phyloP scores from a whole-genome alignment of 2,888 invertebrate genomes.

The Chaetogeoica ovagalla region DNA sequence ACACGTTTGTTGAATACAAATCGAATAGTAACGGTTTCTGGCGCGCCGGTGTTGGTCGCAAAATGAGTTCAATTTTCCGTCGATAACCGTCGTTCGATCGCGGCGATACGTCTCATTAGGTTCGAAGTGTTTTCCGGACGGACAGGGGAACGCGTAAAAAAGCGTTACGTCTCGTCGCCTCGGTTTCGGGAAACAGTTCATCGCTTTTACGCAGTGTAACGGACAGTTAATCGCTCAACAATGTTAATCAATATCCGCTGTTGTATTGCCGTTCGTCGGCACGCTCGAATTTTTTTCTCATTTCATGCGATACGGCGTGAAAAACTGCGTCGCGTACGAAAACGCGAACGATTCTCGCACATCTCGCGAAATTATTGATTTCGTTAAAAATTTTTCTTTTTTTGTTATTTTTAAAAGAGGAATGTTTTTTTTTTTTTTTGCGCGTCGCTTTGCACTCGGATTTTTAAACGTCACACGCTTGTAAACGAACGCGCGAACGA shows the following conservation, averaged over 20 bases:
- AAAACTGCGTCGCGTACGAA: too few species aligned
- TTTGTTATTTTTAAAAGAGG: too few species aligned
- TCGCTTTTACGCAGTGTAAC: conserved; percentile 7
- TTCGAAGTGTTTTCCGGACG: background rate
- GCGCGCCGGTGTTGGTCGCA: too few species aligned
- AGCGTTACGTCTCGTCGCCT: conserved; percentile 22
- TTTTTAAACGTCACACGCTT: too few species aligned
- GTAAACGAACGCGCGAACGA: too few species aligned
- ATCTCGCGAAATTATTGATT: too few species aligned
- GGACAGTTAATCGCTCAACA: conserved; percentile 3
- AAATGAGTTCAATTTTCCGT: conserved; percentile 16
- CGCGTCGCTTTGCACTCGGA: too few species aligned
- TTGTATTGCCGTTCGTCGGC: background rate
- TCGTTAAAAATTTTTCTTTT: too few species aligned
- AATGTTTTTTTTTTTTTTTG: too few species aligned
- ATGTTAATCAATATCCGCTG: conserved; percentile 22
- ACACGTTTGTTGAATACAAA: too few species aligned
- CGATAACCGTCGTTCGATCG: conserved; percentile 8
- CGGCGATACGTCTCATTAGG: conserved; percentile 28
- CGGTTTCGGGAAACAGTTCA: conserved; percentile 14
- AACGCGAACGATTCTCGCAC: too few species aligned
- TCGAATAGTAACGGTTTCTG: too few species aligned
- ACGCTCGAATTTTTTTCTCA: background rate
- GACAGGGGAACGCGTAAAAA: background rate
- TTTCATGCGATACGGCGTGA: background rate